Evolutionary conservation across 2,888 invertebrate genomes (phyloP), one percentile per base, ranked within the genome.

Genomic region (Buathra laborator): DNA sequence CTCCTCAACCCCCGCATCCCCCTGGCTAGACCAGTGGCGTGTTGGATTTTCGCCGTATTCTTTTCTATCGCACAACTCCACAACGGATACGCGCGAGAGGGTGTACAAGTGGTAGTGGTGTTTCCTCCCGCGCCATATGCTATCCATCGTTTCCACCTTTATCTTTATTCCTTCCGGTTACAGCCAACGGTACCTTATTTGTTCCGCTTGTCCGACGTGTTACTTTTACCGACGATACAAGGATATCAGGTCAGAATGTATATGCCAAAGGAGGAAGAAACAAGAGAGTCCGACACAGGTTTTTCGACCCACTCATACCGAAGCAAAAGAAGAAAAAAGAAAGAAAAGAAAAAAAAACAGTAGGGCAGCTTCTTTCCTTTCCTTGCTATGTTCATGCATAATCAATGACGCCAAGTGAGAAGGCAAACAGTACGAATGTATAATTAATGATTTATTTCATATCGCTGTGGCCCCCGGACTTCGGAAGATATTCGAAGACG

Each of bases 391-490:
- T 71, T 37, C 79, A 48, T 79, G 24, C 62, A 71, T 79, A 79
- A 79, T 79, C 71, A 59, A 71, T 37, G 71, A 10, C 16, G 29
- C 32, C 59, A 70, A 64, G 71, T 51, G 59, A 62, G 51, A 51
- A 71, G 62, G 48, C 64, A 71, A 71, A 79, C 71, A 44, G 62
- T 12, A 72, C 74, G 53, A 80, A 72, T 74, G 64, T 66, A 80
- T 72, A 80, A 80, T 67, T 74, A 53, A 80, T 72, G 29, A 44
- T 37, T 74, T 80, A 24, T n/a, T 67, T 43, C 74, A 32, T n/a
- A 37, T 37, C 66, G 10, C 19, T 24, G 24, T 24, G 24, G 56
- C 14, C 12, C 32, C 3, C 24, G 14, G 56, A 19, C 14, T 56
- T 14, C 16, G 19, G 43, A 5, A 19, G 3, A 16, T 24, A 53